phyloP scores from a whole-genome alignment of 2,113 vertebrate species.

The Pungitius pungitius region DNA sequence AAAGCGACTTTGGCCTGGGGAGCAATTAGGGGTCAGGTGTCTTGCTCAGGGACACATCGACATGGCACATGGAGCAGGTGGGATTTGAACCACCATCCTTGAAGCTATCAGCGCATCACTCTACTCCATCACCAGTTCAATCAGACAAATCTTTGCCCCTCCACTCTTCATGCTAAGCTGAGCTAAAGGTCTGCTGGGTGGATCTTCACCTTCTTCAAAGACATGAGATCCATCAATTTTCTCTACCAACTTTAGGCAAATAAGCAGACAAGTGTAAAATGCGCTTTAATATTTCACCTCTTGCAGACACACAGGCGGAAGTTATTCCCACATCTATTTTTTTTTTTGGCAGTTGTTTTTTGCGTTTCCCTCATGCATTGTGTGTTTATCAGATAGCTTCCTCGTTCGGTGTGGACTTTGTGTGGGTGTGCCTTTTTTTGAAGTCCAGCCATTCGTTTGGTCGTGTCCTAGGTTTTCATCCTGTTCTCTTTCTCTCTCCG shows the following conservation, averaged over 20 bases:
- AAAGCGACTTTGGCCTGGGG: too few species aligned
- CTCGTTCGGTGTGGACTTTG: conserved; percentile 57
- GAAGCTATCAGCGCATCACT: too few species aligned
- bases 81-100: too few species aligned
- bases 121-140: too few species aligned
- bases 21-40: too few species aligned
- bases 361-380: conserved; percentile 24
- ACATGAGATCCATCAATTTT: not conserved
- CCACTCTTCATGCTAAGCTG: not conserved
- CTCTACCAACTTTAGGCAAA: not conserved
- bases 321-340: conserved; percentile 15
- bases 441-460: conserved; percentile 47
- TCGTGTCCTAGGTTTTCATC: conserved; percentile 46
- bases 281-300: conserved; percentile 2
- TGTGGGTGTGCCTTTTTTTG: conserved; percentile 64
- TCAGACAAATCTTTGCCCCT: not conserved
- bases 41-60: too few species aligned
- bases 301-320: conserved; percentile 7
- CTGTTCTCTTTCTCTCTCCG: conserved; percentile 40
- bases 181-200: not conserved
- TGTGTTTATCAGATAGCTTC: conserved; percentile 43
- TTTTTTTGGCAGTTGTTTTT: not conserved
- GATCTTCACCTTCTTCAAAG: not conserved
- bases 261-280: not conserved
- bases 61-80: too few species aligned